Percentiles rank a stretch among this genome's conserved stretches.
These are phyloP conservation scores for Mamestra configurata DNA, from an alignment of 1,140 invertebrate species.

Conservation along the genomic window DNA sequence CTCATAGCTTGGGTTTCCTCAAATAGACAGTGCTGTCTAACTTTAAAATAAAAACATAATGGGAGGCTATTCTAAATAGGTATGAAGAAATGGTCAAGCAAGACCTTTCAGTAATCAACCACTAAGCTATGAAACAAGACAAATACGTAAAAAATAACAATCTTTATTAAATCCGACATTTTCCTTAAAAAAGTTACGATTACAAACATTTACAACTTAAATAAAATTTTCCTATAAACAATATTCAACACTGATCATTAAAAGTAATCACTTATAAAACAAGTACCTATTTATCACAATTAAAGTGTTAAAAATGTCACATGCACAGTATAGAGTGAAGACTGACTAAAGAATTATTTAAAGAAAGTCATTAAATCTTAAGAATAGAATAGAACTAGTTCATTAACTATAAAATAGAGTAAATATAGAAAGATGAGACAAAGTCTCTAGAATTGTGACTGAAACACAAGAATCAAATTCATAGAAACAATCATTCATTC, in stretches of 20 bases:
- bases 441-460: not conserved
- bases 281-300: constrained; percentile 17
- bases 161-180: constrained; percentile 53
- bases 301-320: not conserved
- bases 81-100: too few relatives aligned
- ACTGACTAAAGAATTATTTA: not conserved
- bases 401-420: not conserved
- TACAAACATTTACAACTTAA: constrained; percentile 49
- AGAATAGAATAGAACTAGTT: not conserved
- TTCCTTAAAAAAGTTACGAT: constrained; percentile 48
- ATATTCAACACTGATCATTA: constrained; percentile 26
- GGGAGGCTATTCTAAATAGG: too few relatives aligned
- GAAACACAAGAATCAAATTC: not conserved
- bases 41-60: too few relatives aligned
- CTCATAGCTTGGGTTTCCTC: too few relatives aligned
- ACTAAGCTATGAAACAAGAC: not conserved
- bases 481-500: not conserved
- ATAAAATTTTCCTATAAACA: constrained; percentile 49
- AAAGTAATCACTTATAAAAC: constrained; percentile 21
- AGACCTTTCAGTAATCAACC: too few relatives aligned
- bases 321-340: not conserved
- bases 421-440: not conserved
- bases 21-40: too few relatives aligned
- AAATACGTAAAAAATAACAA: constrained; percentile 35
- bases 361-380: not conserved